Evolutionary conservation across 2,888 invertebrate species (phyloP).

Genomic region (Rosalia funebris): DNA sequence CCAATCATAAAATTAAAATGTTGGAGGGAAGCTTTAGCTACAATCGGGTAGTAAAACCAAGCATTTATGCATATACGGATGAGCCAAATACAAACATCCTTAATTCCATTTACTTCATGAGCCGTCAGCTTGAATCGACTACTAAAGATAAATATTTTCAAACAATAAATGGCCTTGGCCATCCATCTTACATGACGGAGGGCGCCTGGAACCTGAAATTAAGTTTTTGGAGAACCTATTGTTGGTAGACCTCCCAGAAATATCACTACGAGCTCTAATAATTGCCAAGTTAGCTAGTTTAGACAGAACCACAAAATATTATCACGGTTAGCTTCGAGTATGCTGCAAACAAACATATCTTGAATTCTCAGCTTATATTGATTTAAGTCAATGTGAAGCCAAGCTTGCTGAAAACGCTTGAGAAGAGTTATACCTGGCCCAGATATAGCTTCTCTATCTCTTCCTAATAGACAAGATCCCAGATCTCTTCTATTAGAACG

Average conservation of each 20-base stretch:
- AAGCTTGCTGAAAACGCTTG: neutral
- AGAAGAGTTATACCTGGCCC: neutral
- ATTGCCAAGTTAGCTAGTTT: neutral
- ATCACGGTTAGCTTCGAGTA: neutral
- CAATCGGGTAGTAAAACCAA: neutral
- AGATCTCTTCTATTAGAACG: neutral
- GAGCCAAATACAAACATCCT: neutral
- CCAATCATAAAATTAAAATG: neutral
- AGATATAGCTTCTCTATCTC: neutral
- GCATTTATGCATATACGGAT: neutral
- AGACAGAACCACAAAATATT: neutral
- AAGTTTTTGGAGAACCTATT: too few species aligned
- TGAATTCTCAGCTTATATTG: neutral
- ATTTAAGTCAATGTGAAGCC: neutral
- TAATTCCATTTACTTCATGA: neutral
- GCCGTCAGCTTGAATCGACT: neutral
- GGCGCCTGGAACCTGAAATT: neutral
- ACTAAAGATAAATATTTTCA: neutral
- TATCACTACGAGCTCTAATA: neutral
- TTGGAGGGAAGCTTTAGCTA: neutral
- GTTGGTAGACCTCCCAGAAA: neutral
- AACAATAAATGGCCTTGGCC: neutral
- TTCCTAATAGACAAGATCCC: neutral
- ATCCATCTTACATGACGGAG: neutral
- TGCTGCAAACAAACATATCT: neutral